Percentiles rank a stretch among this genome's conserved stretches.
phyloP scores from a whole-genome alignment of 2,888 invertebrate genomes.

The Maniola hyperantus region DNA sequence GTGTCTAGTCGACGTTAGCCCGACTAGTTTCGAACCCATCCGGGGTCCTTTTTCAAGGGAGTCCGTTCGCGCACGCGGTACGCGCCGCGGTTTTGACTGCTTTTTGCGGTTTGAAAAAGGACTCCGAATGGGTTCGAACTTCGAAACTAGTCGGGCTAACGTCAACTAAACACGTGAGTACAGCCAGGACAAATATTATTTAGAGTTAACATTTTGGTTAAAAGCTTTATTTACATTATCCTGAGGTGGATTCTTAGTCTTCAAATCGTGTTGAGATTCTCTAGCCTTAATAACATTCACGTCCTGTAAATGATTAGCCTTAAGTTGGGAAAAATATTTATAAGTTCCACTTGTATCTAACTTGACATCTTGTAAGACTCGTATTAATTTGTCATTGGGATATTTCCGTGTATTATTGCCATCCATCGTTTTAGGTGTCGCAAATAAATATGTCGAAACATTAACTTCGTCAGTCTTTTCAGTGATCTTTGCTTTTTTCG shows the following conservation, averaged over 20 bases:
- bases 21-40: too few species aligned
- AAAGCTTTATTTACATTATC: conserved; percentile 22
- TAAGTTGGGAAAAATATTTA: conserved; percentile 57
- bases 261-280: conserved; percentile 10
- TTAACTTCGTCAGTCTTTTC: conserved; percentile 43
- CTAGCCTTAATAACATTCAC: conserved; percentile 50
- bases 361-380: conserved; percentile 66
- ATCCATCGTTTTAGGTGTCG: conserved; percentile 36
- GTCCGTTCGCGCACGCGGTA: too few species aligned
- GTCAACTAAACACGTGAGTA: too few species aligned
- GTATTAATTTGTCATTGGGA: conserved; percentile 65
- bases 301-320: conserved; percentile 51
- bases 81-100: too few species aligned
- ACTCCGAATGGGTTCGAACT: too few species aligned
- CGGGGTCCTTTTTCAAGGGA: too few species aligned
- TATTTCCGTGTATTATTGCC: conserved; percentile 44
- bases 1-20: too few species aligned
- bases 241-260: conserved; percentile 11
- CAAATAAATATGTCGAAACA: conserved; percentile 54
- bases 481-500: conserved; percentile 13
- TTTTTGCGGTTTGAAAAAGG: too few species aligned
- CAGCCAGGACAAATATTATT: too few species aligned
- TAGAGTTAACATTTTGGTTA: background rate
- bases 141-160: too few species aligned
- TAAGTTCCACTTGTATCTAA: conserved; percentile 55